Evolutionary conservation across 2,113 vertebrate genomes (phyloP), one percentile per base, ranked within the genome.

Genomic region (Galeopterus variegatus): DNA sequence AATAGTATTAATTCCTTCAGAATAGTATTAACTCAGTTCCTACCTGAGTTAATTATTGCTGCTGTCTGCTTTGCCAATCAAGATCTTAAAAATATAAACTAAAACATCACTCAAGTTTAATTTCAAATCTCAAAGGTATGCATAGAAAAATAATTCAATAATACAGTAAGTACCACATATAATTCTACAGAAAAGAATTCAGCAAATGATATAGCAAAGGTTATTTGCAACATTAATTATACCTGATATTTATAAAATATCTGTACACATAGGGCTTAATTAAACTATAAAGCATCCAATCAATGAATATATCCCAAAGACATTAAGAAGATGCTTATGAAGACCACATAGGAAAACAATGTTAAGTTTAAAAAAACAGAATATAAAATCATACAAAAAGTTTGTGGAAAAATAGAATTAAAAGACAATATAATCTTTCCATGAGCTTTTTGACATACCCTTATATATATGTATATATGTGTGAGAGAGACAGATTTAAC

Each of bases 91-190:
- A 94, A 90, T 70, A 87, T 33, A 67, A 90, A 92, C 15, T 70
- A 90, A 82, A 92, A 95, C 79, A 72, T 76, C 45, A 70, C 24
- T 90, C 31, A 56, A 85, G 8, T 72, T 92, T 95, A 19, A 91
- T 79, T 95, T 93, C 41, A 95, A 93, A 95, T 79, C 23, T 84
- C 64, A 88, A 91, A 84, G 19, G 48, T 73, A 93, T 41, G 75
- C 36, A 77, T 0, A 92, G 26, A 82, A 87, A 88, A 87, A 95
- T 26, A 90, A 88, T 31, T 91, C 33, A 93, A 5, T 93, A 93
- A 84, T 54, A 19, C 9, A 54, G 12, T 52, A 87, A 80, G 28
- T 82, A 82, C 33, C 2, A 79, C 24, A 56, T 72, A 28, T 73
- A 73, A 88, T 33, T 76, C 82, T 82, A 93, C 8, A 77, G 79